Evolutionary conservation across 2,113 vertebrate genomes (phyloP).

Genomic region (Callionymus lyra): DNA sequence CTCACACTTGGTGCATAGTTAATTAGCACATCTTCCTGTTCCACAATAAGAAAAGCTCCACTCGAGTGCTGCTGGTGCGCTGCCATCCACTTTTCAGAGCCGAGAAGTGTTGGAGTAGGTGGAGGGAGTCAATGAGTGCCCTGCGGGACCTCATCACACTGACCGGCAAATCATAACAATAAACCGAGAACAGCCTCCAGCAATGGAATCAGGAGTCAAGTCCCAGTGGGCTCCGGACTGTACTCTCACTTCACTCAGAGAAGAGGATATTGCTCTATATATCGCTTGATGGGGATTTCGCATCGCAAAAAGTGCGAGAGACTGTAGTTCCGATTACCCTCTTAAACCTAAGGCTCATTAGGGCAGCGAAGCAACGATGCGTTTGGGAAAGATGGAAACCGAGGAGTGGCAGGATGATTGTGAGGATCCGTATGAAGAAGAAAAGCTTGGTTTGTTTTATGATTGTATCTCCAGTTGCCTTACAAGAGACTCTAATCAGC

Average conservation of each 20-base stretch:
- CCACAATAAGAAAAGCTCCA: too few species aligned
- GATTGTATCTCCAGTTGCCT: too few species aligned
- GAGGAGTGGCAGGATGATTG: too few species aligned
- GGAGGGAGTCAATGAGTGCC: slow-evolving; percentile 31
- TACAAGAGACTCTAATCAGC: too few species aligned
- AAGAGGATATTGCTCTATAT: slow-evolving; percentile 1
- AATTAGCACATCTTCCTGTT: too few species aligned
- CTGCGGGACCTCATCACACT: slow-evolving; percentile 37
- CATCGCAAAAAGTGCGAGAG: background rate
- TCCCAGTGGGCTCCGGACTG: slow-evolving; percentile 3
- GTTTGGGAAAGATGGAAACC: too few species aligned
- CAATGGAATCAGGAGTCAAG: slow-evolving; percentile 7
- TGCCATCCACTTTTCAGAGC: slow-evolving; percentile 4
- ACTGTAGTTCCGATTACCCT: background rate
- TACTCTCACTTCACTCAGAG: slow-evolving; percentile 1
- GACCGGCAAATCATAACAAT: slow-evolving; percentile 44
- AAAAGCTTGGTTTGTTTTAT: too few species aligned
- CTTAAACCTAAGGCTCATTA: too few species aligned
- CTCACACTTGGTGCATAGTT: too few species aligned
- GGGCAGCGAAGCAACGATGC: too few species aligned
- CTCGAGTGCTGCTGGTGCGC: too few species aligned
- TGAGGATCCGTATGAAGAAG: too few species aligned
- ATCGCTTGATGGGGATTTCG: background rate
- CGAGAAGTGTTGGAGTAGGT: slow-evolving; percentile 12
- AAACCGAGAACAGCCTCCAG: slow-evolving; percentile 15